Evolutionary conservation across 2,888 invertebrate genomes (phyloP).

Genomic region (Cheilosia vulpina): DNA sequence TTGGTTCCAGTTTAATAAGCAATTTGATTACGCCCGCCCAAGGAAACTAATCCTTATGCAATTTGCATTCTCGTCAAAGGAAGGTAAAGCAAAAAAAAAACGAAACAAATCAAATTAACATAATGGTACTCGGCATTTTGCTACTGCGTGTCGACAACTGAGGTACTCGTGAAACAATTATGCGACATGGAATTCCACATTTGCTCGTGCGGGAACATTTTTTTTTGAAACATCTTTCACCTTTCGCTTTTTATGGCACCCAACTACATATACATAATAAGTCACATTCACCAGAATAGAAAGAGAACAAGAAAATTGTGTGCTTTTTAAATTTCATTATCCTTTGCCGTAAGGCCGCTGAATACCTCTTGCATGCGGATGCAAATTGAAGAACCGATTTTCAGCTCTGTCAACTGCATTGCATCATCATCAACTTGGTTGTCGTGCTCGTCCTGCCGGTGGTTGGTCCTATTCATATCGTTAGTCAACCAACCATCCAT

Average conservation of each 20-base stretch:
- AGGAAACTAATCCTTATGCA: conserved; percentile 7
- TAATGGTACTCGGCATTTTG: conserved; percentile 27
- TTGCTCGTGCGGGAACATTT: conserved; percentile 24
- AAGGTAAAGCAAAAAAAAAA: background rate
- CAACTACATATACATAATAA: conserved; percentile 9
- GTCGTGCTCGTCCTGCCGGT: conserved; percentile 1
- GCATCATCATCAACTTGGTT: conserved; percentile 53
- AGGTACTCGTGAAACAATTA: conserved; percentile 41
- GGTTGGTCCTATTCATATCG: conserved; percentile 42
- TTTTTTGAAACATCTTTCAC: conserved; percentile 42
- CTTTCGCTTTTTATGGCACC: conserved; percentile 2
- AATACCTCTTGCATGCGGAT: conserved; percentile 44
- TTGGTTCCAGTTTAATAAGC: conserved; percentile 26
- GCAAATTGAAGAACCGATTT: conserved; percentile 64
- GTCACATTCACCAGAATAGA: conserved; percentile 13
- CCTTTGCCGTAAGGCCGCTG: conserved; percentile 32
- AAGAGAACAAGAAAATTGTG: conserved; percentile 8
- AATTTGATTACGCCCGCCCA: conserved; percentile 20
- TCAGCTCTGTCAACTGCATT: conserved; percentile 65
- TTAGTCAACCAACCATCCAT: conserved; percentile 56
- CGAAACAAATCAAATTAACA: conserved; percentile 42
- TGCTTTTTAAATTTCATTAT: conserved; percentile 50
- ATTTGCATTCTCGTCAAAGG: background rate
- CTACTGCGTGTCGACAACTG: conserved; percentile 34
- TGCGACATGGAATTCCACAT: conserved; percentile 45